Evolutionary conservation across 2,797 vertebrate genomes (phyloP).

Genomic region (Rachycentron canadum): DNA sequence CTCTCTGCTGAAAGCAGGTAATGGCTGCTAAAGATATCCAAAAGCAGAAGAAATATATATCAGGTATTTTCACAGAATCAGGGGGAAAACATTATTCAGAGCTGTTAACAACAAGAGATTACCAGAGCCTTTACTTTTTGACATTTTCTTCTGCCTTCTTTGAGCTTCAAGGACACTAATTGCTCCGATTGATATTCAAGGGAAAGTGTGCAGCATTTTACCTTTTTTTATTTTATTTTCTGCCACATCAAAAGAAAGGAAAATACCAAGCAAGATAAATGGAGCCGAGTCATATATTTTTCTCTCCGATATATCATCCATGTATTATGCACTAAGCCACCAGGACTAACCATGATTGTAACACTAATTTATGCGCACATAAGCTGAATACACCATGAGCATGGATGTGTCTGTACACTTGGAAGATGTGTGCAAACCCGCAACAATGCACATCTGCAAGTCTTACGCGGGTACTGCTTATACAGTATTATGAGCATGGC

Average conservation of each 20-base stretch:
- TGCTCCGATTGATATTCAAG: slow-evolving; percentile 2
- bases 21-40: slow-evolving; percentile 32
- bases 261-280: slow-evolving; percentile 9
- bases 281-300: background rate
- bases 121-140: background rate
- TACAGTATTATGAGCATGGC: background rate
- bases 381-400: background rate
- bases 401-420: background rate
- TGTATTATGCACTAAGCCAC: background rate
- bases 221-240: background rate
- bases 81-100: slow-evolving; percentile 9
- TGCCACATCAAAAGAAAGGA: slow-evolving; percentile 28
- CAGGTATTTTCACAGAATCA: slow-evolving; percentile 1
- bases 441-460: background rate
- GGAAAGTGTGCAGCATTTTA: background rate
- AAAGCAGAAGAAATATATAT: slow-evolving; percentile 18
- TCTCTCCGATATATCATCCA: background rate
- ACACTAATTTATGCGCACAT: background rate
- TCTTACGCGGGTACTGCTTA: no score
- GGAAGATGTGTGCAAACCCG: background rate
- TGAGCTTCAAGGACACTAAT: slow-evolving; percentile 24
- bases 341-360: background rate
- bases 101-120: slow-evolving; percentile 17
- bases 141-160: slow-evolving; percentile 25
- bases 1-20: slow-evolving; percentile 36